Percentiles rank a stretch among this genome's conserved stretches.
These are phyloP conservation scores for Caenorhabditis sp. DNA, from an alignment of 2,888 invertebrate genomes.

Conservation along the genomic window DNA sequence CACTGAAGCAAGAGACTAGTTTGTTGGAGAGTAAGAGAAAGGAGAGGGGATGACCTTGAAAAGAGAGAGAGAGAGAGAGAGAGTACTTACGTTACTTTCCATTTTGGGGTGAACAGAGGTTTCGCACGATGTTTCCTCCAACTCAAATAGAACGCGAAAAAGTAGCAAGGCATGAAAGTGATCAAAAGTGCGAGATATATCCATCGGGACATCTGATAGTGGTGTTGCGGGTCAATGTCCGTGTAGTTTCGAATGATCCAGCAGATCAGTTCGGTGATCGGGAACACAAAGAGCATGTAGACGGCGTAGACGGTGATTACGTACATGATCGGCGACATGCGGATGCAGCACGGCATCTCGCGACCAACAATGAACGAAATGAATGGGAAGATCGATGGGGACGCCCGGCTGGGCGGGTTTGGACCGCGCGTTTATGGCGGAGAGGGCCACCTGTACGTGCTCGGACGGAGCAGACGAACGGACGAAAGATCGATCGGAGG, in stretches of 20 bases:
- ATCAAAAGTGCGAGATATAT: not conserved
- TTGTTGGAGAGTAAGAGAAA: not conserved
- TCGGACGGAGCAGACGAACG: not conserved
- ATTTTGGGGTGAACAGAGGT: conserved; percentile 30
- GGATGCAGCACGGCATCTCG: conserved; percentile 9
- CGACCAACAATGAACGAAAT: not conserved
- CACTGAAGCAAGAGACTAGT: conserved; percentile 12
- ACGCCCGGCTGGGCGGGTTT: not conserved
- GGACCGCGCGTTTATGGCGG: not conserved
- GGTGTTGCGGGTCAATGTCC: not conserved
- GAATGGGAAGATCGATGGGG: not conserved
- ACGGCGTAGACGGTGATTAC: conserved; percentile 4
- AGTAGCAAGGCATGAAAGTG: conserved; percentile 10
- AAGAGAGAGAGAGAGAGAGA: too few species aligned
- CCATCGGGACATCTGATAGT: not conserved
- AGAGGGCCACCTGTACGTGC: not conserved
- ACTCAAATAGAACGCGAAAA: not conserved
- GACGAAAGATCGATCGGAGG: not conserved
- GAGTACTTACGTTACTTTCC: conserved; percentile 9
- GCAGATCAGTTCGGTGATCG: conserved; percentile 10
- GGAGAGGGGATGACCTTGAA: not conserved
- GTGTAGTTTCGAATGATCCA: not conserved
- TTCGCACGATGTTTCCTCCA: conserved; percentile 16
- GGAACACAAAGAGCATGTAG: conserved; percentile 19
- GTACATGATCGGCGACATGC: conserved; percentile 16